A percentile compares a stretch with the other conserved stretches of the same genome.
Evolutionary conservation across 2,888 invertebrate species (phyloP).

Genomic region (Hedya salicella): DNA sequence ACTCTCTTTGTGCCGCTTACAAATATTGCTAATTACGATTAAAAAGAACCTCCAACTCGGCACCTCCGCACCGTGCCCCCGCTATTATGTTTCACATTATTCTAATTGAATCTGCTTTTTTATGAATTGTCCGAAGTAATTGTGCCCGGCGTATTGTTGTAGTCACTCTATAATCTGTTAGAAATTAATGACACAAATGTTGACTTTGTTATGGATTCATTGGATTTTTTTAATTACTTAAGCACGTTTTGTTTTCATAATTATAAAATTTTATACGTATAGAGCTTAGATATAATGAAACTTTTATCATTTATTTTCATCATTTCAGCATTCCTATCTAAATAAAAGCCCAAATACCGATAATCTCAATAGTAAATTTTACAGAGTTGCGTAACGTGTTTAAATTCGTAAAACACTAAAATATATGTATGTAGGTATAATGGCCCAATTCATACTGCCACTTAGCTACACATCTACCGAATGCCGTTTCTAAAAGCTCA

Average conservation of each 20-base stretch:
- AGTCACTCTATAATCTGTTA: neutral
- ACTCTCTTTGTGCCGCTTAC: slow-evolving; percentile 73
- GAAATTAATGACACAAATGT: neutral
- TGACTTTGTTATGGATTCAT: too few species aligned
- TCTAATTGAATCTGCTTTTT: slow-evolving; percentile 44
- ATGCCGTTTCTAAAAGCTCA: slow-evolving; percentile 13
- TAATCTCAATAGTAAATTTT: too few species aligned
- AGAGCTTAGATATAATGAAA: too few species aligned
- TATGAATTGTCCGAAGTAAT: slow-evolving; percentile 44
- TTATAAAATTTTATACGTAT: too few species aligned
- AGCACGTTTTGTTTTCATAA: too few species aligned
- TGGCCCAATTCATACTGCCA: neutral
- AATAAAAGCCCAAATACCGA: too few species aligned
- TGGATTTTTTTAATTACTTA: too few species aligned
- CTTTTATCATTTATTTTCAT: too few species aligned
- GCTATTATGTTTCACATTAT: slow-evolving; percentile 48
- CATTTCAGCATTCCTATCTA: too few species aligned
- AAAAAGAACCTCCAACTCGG: slow-evolving; percentile 62
- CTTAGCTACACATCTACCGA: neutral
- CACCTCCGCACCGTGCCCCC: slow-evolving; percentile 43
- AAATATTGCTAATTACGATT: slow-evolving; percentile 80
- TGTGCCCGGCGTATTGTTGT: slow-evolving; percentile 10
- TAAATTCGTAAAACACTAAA: too few species aligned
- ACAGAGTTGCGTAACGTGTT: too few species aligned
- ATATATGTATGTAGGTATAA: neutral